Evolutionary conservation across 2,113 vertebrate species (phyloP), one percentile per base, ranked within the genome.

Genomic region (Irena cyanogastra): DNA sequence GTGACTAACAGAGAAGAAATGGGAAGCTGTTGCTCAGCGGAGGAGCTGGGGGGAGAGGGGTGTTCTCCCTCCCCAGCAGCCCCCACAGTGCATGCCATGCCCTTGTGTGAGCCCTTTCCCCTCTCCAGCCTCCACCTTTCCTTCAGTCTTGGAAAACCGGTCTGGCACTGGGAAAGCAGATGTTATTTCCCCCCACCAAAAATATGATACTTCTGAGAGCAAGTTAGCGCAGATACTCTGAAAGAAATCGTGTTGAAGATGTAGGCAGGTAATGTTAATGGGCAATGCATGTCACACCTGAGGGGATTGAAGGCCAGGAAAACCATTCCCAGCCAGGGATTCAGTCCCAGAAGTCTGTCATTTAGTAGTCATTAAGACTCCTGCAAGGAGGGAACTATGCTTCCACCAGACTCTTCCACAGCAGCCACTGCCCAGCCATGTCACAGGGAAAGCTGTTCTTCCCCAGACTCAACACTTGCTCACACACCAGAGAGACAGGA

Each of bases 81-180:
- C 2, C 4, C 20, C 35, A 22, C 1, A 0, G 13, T 4, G 11
- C 20, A 2, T 9, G 11, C 59, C 8, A 1, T 23, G 14, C 15
- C 15, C 56, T 16, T n/a, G 18, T 27, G n/a, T 2, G 11, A 42
- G 16, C 24, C 37, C 47, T 61, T 37, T 9, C 24, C 15, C 9
- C 16, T 50, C 42, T 33, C 8, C 11, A 3, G 35, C 30, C 60
- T 76, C 53, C 16, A 79, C 47, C 68, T 20, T 45, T 60, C 13
- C 19, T 59, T 52, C 16, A 12, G n/a, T 10, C 44, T 30, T 42
- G 63, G 53, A 60, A 89, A 60, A 64, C n/a, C 27, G 31, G 41
- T 42, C 49, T 37, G 14, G 27, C 30, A 22, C 7, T 27, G 14
- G 15, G 19, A 83, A 83, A 91, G 45, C 30, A 47, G 53, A 35